Evolutionary conservation across 2,113 vertebrate genomes (phyloP).

Genomic region (Nematolebias whitei): DNA sequence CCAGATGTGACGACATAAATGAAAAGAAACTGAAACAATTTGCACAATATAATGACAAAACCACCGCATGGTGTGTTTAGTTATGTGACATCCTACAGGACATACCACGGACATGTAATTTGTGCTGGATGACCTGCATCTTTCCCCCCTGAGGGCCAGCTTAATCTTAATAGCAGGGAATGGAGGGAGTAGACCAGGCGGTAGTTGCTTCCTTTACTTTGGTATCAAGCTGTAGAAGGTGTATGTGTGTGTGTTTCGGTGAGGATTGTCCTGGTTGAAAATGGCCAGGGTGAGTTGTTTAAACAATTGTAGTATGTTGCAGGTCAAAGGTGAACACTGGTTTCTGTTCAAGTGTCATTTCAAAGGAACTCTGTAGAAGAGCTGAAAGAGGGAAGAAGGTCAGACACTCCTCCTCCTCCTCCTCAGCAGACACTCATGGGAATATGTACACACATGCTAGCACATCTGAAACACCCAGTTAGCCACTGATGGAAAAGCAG

Average conservation of each 20-base stretch:
- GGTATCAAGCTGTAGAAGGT: constrained; percentile 54
- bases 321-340: constrained; percentile 45
- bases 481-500: constrained; percentile 45
- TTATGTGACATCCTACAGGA: constrained; percentile 55
- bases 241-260: constrained; percentile 23
- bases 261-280: constrained; percentile 40
- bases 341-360: constrained; percentile 73
- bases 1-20: constrained; percentile 8
- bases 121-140: constrained; percentile 62
- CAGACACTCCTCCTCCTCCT: constrained; percentile 25
- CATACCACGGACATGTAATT: constrained; percentile 61
- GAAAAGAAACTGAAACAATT: background rate
- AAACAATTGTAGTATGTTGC: constrained; percentile 31
- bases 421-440: constrained; percentile 28
- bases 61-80: constrained; percentile 9
- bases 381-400: constrained; percentile 60
- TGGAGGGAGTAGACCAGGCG: constrained; percentile 54
- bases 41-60: background rate
- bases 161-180: constrained; percentile 70
- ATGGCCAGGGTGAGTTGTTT: constrained; percentile 22
- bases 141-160: constrained; percentile 52
- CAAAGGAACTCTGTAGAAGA: constrained; percentile 69
- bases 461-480: constrained; percentile 54
- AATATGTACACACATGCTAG: constrained; percentile 28
- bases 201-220: constrained; percentile 62